These are phyloP conservation scores for Lagodon rhomboides DNA, from an alignment of 2,797 vertebrate species.

Conservation along the genomic window DNA sequence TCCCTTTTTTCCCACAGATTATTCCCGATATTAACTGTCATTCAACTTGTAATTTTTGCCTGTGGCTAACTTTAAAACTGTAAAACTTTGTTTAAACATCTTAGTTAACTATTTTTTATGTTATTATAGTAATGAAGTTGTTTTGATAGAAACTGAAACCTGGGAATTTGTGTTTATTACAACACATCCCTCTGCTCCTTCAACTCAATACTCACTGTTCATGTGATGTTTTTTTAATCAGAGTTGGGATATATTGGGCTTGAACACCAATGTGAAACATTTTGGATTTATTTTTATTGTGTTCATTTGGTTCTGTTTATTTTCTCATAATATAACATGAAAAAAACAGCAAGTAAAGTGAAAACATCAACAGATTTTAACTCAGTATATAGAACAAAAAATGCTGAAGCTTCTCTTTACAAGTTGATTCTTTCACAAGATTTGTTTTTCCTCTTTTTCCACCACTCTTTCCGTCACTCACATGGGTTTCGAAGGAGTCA, in stretches of 20 bases:
- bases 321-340: not conserved
- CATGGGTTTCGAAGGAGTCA: constrained; percentile 81
- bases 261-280: not conserved
- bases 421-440: not conserved
- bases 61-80: too few species aligned
- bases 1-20: not conserved
- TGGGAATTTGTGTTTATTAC: too few species aligned
- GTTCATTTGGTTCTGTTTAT: not conserved
- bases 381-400: constrained; percentile 1
- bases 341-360: not conserved
- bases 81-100: too few species aligned
- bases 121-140: not conserved
- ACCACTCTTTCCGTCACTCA: not conserved
- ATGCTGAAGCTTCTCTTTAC: not conserved
- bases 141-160: not conserved
- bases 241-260: too few species aligned
- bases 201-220: not conserved
- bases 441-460: not conserved
- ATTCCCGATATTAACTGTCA: not conserved
- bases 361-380: not conserved
- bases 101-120: not conserved
- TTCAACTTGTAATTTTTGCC: not conserved
- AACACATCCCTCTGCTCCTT: not conserved
- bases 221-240: too few species aligned
- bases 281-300: not conserved